Percentiles rank a stretch among this genome's conserved stretches.
Conservation (phyloP, 2,888 invertebrate genomes). For the Hydrotaea cyrtoneurina region DNA sequence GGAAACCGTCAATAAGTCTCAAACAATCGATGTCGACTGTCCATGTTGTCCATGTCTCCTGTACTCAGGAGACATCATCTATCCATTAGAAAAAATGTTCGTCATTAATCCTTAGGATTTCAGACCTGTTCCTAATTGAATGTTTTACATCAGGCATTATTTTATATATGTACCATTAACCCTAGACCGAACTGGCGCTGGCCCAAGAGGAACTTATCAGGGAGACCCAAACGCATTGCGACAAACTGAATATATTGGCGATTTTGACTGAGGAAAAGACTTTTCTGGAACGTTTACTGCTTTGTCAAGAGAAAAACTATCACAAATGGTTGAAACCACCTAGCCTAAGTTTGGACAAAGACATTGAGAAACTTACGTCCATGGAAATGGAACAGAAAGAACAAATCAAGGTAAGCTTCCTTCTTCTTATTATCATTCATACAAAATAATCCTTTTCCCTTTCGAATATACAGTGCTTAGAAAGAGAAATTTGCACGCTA, state of each 20-base stretch:
- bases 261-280: constrained; percentile 83
- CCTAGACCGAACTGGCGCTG: constrained; percentile 71
- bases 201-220: constrained; percentile 79
- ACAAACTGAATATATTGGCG: constrained; percentile 82
- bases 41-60: too few relatives aligned
- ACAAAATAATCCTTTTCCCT: too few relatives aligned
- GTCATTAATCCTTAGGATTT: too few relatives aligned
- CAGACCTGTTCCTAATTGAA: too few relatives aligned
- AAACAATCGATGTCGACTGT: too few relatives aligned
- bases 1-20: too few relatives aligned
- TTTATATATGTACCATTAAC: too few relatives aligned
- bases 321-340: constrained; percentile 73
- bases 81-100: too few relatives aligned
- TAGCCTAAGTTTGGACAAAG: constrained; percentile 72
- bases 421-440: too few relatives aligned
- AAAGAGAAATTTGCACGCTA: constrained; percentile 77
- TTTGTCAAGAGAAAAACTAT: constrained; percentile 77
- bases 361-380: constrained; percentile 76
- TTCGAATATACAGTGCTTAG: constrained; percentile 75
- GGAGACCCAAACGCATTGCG: constrained; percentile 82
- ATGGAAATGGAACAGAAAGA: constrained; percentile 80
- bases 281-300: constrained; percentile 80
- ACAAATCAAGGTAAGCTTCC: constrained; percentile 81
- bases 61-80: too few relatives aligned
- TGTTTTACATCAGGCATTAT: too few relatives aligned